These are phyloP conservation scores for Polydrusus pterygomalis DNA, from an alignment of 2,888 invertebrate species.

Conservation along the genomic window DNA sequence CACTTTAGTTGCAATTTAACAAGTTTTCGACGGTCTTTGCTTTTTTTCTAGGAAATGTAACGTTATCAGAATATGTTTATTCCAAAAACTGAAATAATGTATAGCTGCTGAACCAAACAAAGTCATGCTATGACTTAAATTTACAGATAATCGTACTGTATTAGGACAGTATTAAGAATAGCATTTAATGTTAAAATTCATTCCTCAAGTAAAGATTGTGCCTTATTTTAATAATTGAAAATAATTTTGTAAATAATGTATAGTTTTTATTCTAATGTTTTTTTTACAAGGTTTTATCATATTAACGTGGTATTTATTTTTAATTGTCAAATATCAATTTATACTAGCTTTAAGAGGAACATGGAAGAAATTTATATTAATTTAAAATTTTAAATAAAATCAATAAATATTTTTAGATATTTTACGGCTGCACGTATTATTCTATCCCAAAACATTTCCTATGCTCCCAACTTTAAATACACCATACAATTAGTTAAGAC, in stretches of 20 bases:
- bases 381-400: constrained; percentile 23
- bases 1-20: no score
- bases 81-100: background rate
- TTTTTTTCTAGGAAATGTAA: no score
- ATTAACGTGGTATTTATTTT: constrained; percentile 49
- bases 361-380: constrained; percentile 29
- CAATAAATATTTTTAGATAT: constrained; percentile 35
- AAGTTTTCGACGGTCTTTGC: no score
- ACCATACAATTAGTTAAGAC: no score
- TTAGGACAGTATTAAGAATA: constrained; percentile 37
- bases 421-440: background rate
- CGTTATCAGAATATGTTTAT: no score
- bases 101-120: background rate
- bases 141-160: constrained; percentile 18
- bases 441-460: no score
- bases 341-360: constrained; percentile 28
- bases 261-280: constrained; percentile 38
- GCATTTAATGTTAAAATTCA: constrained; percentile 38
- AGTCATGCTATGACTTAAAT: constrained; percentile 5
- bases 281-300: constrained; percentile 43
- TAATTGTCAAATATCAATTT: constrained; percentile 39
- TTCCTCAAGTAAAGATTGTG: constrained; percentile 40
- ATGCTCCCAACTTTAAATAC: no score
- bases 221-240: constrained; percentile 39
- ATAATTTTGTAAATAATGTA: constrained; percentile 42